Percentiles rank a stretch among this genome's conserved stretches.
Evolutionary conservation across 2,888 invertebrate genomes (phyloP).

Genomic region (Rhingia rostrata): DNA sequence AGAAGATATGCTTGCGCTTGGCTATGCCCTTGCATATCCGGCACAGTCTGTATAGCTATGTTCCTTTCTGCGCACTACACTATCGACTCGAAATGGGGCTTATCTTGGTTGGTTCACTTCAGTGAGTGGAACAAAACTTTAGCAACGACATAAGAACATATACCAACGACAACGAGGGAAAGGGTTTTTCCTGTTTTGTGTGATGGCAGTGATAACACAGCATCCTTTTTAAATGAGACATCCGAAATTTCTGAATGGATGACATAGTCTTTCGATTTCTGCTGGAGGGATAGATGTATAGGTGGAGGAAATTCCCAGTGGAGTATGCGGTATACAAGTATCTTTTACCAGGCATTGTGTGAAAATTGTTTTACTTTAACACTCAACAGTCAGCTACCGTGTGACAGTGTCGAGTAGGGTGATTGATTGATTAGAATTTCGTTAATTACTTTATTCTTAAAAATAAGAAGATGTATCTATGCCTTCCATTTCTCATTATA

Average conservation of each 20-base stretch:
- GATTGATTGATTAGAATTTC: constrained; percentile 83
- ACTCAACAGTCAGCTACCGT: constrained; percentile 56
- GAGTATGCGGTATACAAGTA: constrained; percentile 21
- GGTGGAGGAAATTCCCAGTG: constrained; percentile 57
- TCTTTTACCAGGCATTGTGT: constrained; percentile 53
- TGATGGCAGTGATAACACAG: constrained; percentile 51
- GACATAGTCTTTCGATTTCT: constrained; percentile 60
- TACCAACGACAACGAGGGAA: constrained; percentile 36
- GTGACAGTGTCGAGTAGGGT: constrained; percentile 74
- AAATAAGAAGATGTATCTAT: constrained; percentile 46
- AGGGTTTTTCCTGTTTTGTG: constrained; percentile 72
- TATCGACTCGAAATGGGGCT: constrained; percentile 48
- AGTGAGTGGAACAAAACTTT: constrained; percentile 34
- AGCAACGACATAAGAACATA: constrained; percentile 35
- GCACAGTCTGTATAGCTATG: constrained; percentile 6
- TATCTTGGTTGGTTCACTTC: constrained; percentile 69
- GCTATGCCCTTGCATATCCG: constrained; percentile 42
- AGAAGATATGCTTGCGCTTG: constrained; percentile 53
- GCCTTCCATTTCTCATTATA: not conserved
- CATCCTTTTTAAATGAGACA: constrained; percentile 69
- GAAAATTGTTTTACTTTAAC: constrained; percentile 68
- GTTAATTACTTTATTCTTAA: constrained; percentile 82
- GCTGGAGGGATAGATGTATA: constrained; percentile 11
- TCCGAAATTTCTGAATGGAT: constrained; percentile 60
- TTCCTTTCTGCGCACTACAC: constrained; percentile 46